Percentiles rank a stretch among this genome's conserved stretches.
Conservation (phyloP, 2,797 vertebrate genomes). For the Hirundo rustica region DNA sequence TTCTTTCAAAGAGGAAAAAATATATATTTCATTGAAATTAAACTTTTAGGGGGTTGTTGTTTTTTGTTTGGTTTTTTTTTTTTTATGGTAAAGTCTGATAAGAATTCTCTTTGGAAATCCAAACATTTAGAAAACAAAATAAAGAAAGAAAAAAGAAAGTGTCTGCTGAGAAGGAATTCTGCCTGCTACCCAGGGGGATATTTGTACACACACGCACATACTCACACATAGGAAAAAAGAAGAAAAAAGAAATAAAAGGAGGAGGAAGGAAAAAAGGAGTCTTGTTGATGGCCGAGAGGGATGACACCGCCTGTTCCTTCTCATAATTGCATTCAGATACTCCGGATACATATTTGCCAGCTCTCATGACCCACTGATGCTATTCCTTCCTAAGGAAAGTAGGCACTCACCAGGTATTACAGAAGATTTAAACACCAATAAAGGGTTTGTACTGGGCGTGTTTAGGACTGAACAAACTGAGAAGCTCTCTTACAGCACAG, state of each 20-base stretch:
- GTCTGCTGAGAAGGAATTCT: slow-evolving; percentile 79
- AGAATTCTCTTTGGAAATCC: slow-evolving; percentile 92
- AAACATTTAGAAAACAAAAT: slow-evolving; percentile 85
- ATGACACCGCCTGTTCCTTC: slow-evolving; percentile 89
- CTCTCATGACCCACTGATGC: slow-evolving; percentile 86
- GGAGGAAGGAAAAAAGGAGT: slow-evolving; percentile 79
- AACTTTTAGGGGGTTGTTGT: slow-evolving; percentile 60
- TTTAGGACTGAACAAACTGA: slow-evolving; percentile 46
- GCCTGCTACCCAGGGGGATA: slow-evolving; percentile 77
- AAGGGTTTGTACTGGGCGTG: slow-evolving; percentile 25
- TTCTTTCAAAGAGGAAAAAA: slow-evolving; percentile 86
- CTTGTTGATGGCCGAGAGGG: slow-evolving; percentile 86
- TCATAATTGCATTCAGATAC: slow-evolving; percentile 94
- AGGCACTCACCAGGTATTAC: slow-evolving; percentile 56
- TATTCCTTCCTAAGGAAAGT: slow-evolving; percentile 84
- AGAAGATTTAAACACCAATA: slow-evolving; percentile 51
- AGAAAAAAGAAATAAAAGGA: slow-evolving; percentile 65
- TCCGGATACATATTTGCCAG: slow-evolving; percentile 99
- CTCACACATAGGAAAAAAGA: slow-evolving; percentile 72
- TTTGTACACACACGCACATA: slow-evolving; percentile 65
- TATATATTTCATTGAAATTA: slow-evolving; percentile 84
- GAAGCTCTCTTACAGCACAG: not conserved
- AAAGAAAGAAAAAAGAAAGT: slow-evolving; percentile 84
- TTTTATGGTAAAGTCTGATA: slow-evolving; percentile 78
- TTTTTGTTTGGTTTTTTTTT: not conserved